Conservation (phyloP, 2,113 vertebrate species). For the Calidris pygmaea region DNA sequence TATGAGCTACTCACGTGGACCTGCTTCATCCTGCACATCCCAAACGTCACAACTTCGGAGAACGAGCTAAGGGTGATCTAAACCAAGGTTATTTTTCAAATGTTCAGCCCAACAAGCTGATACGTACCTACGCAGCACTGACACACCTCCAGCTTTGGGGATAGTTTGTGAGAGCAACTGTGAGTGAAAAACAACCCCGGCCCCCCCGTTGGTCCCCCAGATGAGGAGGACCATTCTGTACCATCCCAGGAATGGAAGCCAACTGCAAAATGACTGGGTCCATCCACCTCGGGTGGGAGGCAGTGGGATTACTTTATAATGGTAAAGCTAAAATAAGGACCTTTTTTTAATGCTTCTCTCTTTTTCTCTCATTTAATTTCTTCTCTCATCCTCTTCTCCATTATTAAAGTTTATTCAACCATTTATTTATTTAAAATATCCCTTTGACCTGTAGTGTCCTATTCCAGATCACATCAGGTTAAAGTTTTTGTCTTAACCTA, state of each 20-base stretch:
- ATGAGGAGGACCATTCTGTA: background rate
- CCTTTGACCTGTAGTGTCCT: background rate
- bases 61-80: background rate
- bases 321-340: background rate
- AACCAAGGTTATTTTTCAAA: background rate
- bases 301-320: background rate
- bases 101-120: background rate
- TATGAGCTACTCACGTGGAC: background rate
- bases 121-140: background rate
- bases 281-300: background rate
- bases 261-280: background rate
- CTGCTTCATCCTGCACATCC: background rate
- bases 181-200: background rate
- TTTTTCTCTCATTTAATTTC: background rate
- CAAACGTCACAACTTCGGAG: rapidly evolving
- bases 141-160: background rate
- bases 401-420: background rate
- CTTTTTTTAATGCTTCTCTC: background rate
- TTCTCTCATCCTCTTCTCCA: background rate
- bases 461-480: background rate
- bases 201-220: background rate
- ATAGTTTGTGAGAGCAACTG: background rate
- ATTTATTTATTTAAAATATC: background rate
- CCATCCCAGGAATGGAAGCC: background rate
- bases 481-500: background rate